Conservation (phyloP, 2,113 vertebrate species). For the Nyctibius bracteatus region DNA sequence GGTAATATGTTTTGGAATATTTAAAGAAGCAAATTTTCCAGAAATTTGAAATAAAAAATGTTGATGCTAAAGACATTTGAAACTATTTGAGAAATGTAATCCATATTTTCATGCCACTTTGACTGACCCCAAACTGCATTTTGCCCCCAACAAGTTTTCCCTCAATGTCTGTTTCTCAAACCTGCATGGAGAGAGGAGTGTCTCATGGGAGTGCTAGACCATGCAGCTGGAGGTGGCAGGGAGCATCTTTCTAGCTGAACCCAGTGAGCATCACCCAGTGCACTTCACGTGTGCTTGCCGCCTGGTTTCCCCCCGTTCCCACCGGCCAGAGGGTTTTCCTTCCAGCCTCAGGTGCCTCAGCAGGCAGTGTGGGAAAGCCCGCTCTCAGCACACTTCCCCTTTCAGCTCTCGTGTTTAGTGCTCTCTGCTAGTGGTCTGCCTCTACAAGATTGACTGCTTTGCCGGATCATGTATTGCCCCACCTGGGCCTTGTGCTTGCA, state of each 20-base stretch:
- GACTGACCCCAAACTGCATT: background rate
- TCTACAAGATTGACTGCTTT: background rate
- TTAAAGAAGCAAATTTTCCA: background rate
- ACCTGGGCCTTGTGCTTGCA: background rate
- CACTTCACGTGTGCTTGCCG: background rate
- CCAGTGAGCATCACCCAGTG: background rate
- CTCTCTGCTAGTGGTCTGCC: background rate
- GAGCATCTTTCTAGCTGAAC: background rate
- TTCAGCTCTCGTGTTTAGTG: conserved; percentile 1
- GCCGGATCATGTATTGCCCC: rapidly evolving
- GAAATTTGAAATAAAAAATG: background rate
- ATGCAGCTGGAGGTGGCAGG: rapidly evolving
- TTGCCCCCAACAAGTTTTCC: background rate
- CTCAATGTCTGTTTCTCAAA: background rate
- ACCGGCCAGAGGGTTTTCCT: conserved; percentile 32
- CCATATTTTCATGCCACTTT: background rate
- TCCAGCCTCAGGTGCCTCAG: conserved; percentile 36
- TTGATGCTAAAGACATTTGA: background rate
- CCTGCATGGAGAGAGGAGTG: background rate
- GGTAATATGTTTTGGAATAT: background rate
- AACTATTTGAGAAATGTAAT: background rate
- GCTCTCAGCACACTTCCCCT: conserved; percentile 49
- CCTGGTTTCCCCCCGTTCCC: background rate
- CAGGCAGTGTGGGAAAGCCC: conserved; percentile 62
- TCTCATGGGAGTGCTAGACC: background rate